A percentile compares a stretch with the other conserved stretches of the same genome.
These are phyloP conservation scores for Corynorhinus townsendii DNA, from an alignment of 2,113 vertebrate species.

Conservation along the genomic window DNA sequence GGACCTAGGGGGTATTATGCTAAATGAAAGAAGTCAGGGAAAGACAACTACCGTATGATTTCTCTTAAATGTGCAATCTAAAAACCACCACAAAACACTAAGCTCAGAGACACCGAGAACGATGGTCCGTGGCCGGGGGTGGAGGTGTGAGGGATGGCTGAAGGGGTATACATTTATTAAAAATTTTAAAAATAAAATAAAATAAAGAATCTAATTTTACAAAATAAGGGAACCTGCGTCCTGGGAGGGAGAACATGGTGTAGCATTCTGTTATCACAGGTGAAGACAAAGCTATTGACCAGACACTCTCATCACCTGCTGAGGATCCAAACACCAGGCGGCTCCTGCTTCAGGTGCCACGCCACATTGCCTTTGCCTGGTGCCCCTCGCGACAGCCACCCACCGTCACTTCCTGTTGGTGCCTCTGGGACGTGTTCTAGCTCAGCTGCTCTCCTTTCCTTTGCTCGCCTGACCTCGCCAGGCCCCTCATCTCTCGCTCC, in stretches of 20 bases:
- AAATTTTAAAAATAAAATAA: background rate
- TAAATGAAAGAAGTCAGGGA: background rate
- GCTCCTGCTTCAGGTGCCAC: no score
- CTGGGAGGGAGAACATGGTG: rapidly evolving
- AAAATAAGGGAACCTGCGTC: background rate
- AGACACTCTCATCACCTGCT: background rate
- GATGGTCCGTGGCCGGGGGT: background rate
- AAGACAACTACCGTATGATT: background rate
- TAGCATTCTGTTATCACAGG: background rate
- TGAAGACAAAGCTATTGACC: background rate
- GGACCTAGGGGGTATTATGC: no score
- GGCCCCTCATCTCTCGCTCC: background rate
- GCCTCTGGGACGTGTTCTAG: background rate
- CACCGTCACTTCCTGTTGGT: background rate
- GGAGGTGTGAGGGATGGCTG: background rate
- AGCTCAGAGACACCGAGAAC: background rate
- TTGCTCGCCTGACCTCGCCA: background rate
- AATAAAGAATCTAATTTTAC: background rate
- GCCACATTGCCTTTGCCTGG: background rate
- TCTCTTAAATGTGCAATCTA: background rate
- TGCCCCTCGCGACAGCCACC: background rate
- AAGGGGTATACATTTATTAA: background rate
- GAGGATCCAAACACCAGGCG: background rate
- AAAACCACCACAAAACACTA: background rate
- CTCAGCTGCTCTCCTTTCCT: background rate